Evolutionary conservation across 30 jellyfish, hydroid and myxozoan genomes (phyloP).

Genomic region (Morbakka virulenta): DNA sequence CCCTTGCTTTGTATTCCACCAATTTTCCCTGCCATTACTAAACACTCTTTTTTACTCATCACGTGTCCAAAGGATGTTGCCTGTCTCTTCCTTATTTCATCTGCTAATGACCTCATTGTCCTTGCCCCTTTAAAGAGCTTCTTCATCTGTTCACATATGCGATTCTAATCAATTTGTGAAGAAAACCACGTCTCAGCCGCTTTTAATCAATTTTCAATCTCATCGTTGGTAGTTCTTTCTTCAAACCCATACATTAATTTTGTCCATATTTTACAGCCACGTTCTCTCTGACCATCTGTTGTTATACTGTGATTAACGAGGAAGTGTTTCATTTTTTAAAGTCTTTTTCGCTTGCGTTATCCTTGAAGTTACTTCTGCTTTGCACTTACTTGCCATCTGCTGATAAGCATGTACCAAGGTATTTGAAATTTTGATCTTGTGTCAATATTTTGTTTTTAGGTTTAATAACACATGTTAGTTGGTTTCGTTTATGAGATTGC

Average conservation of each 20-base stretch:
- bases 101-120: not conserved
- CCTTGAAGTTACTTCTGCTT: too few relatives aligned
- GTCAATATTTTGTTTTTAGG: too few relatives aligned
- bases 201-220: not conserved
- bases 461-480: too few relatives aligned
- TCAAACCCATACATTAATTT: not conserved
- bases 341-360: too few relatives aligned
- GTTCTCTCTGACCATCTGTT: not conserved
- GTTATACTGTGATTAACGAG: not conserved
- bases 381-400: too few relatives aligned
- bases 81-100: not conserved
- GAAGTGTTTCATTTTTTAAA: not conserved
- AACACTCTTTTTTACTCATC: not conserved
- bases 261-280: not conserved
- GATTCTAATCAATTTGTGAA: not conserved
- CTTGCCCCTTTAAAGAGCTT: not conserved
- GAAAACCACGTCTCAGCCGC: not conserved
- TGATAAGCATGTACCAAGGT: too few relatives aligned
- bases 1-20: not conserved
- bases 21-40: not conserved
- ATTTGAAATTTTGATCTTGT: too few relatives aligned
- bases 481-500: not conserved
- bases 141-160: not conserved
- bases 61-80: not conserved
- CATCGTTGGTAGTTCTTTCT: not conserved